These are phyloP conservation scores for Caretta caretta DNA, from an alignment of 2,113 vertebrate genomes.

Conservation along the genomic window DNA sequence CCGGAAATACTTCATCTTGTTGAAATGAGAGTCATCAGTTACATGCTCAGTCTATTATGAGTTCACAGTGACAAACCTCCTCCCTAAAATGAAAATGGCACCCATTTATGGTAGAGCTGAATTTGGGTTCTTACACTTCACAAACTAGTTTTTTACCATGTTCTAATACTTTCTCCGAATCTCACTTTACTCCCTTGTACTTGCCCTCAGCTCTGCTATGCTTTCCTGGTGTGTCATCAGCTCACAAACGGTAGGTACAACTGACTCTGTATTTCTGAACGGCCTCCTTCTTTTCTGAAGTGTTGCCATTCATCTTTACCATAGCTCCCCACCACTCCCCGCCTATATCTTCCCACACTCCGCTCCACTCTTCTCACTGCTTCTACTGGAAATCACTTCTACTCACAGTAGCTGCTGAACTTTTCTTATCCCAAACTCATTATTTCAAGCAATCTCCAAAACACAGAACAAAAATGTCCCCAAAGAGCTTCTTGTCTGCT, in stretches of 20 bases:
- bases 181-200: neutral
- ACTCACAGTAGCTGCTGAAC: slow-evolving; percentile 12
- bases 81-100: neutral
- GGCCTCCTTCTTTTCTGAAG: neutral
- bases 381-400: neutral
- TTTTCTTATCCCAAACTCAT: slow-evolving; percentile 23
- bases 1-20: slow-evolving; percentile 27
- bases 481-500: slow-evolving; percentile 31
- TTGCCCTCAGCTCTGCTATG: neutral
- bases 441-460: slow-evolving; percentile 44
- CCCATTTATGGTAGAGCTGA: neutral
- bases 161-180: neutral
- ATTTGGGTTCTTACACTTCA: slow-evolving; percentile 1
- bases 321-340: neutral
- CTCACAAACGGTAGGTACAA: neutral
- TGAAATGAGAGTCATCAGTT: slow-evolving; percentile 48
- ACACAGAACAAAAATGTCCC: slow-evolving; percentile 15
- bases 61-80: neutral
- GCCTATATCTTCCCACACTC: neutral
- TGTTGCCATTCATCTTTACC: neutral
- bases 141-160: neutral
- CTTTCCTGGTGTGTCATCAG: neutral
- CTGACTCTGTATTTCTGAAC: neutral
- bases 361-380: neutral
- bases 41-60: neutral